Evolutionary conservation across 2,113 vertebrate species (phyloP).

Genomic region (Larimichthys crocea): DNA sequence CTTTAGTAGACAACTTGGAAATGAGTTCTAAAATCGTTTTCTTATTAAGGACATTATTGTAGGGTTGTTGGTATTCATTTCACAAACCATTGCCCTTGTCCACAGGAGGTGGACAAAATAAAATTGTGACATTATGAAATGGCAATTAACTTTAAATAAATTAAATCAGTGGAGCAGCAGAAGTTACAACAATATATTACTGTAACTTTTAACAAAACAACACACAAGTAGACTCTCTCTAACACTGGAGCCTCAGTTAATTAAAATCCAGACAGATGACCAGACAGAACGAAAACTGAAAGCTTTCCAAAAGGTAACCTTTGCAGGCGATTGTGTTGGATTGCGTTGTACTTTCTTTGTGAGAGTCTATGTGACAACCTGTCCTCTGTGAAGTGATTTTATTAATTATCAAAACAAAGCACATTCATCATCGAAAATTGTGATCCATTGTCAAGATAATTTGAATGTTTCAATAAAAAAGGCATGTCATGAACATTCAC

Average conservation of each 20-base stretch:
- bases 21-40: not conserved
- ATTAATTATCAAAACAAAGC: slow-evolving; percentile 18
- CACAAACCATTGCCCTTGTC: not conserved
- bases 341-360: slow-evolving; percentile 2
- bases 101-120: not conserved
- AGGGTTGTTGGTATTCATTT: slow-evolving; percentile 4
- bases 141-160: not conserved
- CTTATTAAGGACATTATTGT: not conserved
- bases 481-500: slow-evolving; percentile 16
- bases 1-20: not conserved
- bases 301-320: not conserved
- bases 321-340: not conserved
- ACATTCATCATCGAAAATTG: not conserved
- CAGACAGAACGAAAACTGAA: not conserved
- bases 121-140: slow-evolving; percentile 22
- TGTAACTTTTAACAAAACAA: slow-evolving; percentile 24
- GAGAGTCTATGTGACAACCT: not conserved
- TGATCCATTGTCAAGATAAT: not conserved
- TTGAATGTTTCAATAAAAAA: slow-evolving; percentile 2
- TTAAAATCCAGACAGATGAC: not conserved
- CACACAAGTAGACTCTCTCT: not conserved
- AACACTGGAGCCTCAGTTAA: not conserved
- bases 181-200: not conserved
- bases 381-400: not conserved
- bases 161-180: not conserved